Base-by-base conservation (phyloP, 2,113 vertebrate genomes). In the Serilophus lunatus region DNA sequence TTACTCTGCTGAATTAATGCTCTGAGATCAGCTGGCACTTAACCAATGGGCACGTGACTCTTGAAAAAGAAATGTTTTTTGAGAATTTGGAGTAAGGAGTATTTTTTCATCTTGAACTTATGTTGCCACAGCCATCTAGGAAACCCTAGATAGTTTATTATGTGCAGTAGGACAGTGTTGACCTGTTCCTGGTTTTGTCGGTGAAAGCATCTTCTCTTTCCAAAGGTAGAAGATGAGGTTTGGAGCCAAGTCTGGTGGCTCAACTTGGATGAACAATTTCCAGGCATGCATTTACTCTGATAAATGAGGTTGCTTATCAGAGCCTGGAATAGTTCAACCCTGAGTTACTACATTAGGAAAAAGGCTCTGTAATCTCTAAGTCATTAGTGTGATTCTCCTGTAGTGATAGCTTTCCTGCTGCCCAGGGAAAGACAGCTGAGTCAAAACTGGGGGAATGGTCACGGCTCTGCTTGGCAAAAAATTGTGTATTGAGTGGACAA, bases 11-110 rank as follows among this genome's bases (percentile, higher is more conserved):
- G 79, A 57, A 42, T 24, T 4, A 45, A 40, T 53, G 22, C 2
- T 59, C 68, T 90, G 60, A 78, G 51, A 17, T 56, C 16, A 65
- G 7, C 14, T 93, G n/a, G 6, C 20, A 18, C 22, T 88, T 66
- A 70, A n/a, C 1, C 44, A 17, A 0, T 70, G 61, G 26, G 20
- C 45, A 51, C 22, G 9, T 0, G 1, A 11, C 3, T 60, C n/a
- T 35, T 77, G 0, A 42, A 36, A 82, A 83, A 63, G 40, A 4
- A 1, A 4, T 24, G 0, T 0, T 0, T 5, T 74, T 71, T 71
- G 22, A 79, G 29, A 28, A 40, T 26, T 56, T 15, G 3, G 7
- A 59, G 4, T n/a, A 82, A 87, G 15, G 44, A 59, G 9, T 25
- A 12, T 11, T 63, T 28, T 26, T 31, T 51, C 51, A 3, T 50